A percentile compares a stretch with the other conserved stretches of the same genome.
Conservation (phyloP, 2,888 invertebrate species). For the Odontothrips loti region DNA sequence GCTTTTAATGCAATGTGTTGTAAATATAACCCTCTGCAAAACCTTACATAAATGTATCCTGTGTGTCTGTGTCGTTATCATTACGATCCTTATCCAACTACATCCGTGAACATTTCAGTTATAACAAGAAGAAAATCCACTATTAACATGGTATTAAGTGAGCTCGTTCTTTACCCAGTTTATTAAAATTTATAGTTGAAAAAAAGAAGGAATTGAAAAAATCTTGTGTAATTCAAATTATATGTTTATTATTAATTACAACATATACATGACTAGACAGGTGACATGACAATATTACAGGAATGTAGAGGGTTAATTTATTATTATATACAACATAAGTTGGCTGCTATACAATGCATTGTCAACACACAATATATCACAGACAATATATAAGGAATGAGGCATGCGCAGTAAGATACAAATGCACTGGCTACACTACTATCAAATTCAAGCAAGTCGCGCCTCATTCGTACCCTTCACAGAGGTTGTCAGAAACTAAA, state of each 20-base stretch:
- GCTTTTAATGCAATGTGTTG: neutral
- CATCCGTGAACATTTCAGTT: neutral
- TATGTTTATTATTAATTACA: neutral
- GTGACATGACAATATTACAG: no score
- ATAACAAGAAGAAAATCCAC: neutral
- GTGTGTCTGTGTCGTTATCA: neutral
- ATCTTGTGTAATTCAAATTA: neutral
- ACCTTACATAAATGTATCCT: neutral
- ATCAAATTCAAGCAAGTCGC: neutral
- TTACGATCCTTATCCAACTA: neutral
- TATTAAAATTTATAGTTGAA: neutral
- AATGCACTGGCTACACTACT: no score
- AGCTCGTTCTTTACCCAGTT: neutral
- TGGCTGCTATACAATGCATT: neutral
- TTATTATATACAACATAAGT: neutral
- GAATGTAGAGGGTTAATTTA: neutral
- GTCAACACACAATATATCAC: neutral
- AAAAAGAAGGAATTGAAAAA: neutral
- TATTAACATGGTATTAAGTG: neutral
- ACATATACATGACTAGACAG: neutral
- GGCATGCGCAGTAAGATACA: no score
- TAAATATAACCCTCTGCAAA: neutral
- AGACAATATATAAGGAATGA: neutral
- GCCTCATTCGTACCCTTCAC: neutral
- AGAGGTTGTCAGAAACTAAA: neutral